These are phyloP conservation scores for Corvus cornix DNA, from an alignment of 2,113 vertebrate genomes.

Conservation along the genomic window DNA sequence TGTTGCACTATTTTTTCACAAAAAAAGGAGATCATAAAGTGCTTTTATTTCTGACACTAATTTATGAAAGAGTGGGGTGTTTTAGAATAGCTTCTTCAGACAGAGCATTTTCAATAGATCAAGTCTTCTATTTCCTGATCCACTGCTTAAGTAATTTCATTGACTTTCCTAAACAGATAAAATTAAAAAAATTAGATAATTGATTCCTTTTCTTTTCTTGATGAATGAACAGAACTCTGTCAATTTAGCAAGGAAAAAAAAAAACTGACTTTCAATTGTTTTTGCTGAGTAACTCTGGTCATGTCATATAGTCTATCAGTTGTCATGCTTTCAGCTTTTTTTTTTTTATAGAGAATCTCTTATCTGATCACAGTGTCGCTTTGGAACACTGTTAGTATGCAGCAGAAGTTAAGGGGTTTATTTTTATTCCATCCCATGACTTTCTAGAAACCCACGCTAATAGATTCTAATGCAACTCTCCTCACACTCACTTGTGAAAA, in stretches of 20 bases:
- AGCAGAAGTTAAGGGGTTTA: background rate
- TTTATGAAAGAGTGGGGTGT: background rate
- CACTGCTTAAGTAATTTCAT: background rate
- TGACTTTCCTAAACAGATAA: background rate
- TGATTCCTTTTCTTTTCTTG: background rate
- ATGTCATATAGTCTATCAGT: background rate
- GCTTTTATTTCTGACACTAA: background rate
- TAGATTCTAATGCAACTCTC: background rate
- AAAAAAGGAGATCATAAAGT: background rate
- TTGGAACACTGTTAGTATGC: background rate
- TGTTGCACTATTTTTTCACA: background rate
- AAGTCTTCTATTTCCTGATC: background rate
- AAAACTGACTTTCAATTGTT: background rate
- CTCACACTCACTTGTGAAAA: background rate
- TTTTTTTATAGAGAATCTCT: background rate
- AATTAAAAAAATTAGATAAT: background rate
- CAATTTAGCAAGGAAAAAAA: background rate
- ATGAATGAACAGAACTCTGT: background rate
- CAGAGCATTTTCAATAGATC: background rate
- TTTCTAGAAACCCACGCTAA: background rate
- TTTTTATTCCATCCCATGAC: background rate
- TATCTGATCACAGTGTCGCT: background rate
- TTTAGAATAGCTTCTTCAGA: background rate
- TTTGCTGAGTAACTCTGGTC: background rate
- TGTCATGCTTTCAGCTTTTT: background rate